Evolutionary conservation across 2,888 invertebrate species (phyloP), one percentile per base, ranked within the genome.

Genomic region (Caenorhabditis sp.): DNA sequence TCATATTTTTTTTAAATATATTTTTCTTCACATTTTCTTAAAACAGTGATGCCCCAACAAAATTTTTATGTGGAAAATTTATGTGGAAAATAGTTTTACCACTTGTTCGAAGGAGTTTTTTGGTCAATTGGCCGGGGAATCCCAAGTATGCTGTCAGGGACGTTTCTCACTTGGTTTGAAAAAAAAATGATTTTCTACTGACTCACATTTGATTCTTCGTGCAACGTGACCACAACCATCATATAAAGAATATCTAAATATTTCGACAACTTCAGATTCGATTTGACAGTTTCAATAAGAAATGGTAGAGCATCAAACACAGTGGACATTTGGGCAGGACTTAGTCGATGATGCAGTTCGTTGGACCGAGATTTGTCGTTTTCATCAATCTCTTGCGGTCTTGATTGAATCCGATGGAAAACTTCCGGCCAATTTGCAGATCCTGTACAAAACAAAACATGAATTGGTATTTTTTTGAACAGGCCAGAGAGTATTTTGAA

Each of bases 241-340:
- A 64, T 76, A 31, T 60, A 70, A 1, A 65, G 53, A 21, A 26
- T 24, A 26, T 70, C 66, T 23, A 68, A 67, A 26, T 59, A 67
- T 19, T 62, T 26, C 1, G 53, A 12, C 1, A 76, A 51, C 19
- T 65, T 65, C 3, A 55, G 53, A 43, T 62, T 57, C n/a, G 67
- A 66, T 1, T 58, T 54, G 5, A 68, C 70, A 10, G 70, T 68
- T 43, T 73, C 73, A 24, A 68, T 62, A 3, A 73, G 51, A 24
- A 73, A 73, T 10, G 73, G 73, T 21, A 73, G 61, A 26, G 73
- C 68, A 62, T 73, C 73, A 50, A 73, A 73, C 2, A 73, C 65
- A 3, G 68, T 53, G 6, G 61, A 24, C 55, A 67, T 61, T 50
- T 72, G 71, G 23, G 36, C 60, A 17, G 37, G n/a, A n/a, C 57